These are phyloP conservation scores for Vimba vimba DNA, from an alignment of 2,113 vertebrate genomes.

Conservation along the genomic window DNA sequence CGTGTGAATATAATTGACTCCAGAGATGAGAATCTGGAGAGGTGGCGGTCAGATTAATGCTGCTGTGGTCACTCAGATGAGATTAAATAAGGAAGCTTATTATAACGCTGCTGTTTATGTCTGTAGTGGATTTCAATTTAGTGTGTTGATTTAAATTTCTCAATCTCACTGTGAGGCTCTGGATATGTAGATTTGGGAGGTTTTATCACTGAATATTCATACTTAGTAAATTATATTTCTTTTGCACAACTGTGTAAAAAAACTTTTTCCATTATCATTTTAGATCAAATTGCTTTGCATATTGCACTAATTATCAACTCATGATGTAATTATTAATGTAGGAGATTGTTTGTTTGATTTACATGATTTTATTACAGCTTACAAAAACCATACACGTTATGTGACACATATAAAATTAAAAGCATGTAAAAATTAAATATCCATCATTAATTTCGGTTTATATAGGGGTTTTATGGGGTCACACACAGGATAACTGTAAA, in stretches of 20 bases:
- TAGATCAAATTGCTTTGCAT: not conserved
- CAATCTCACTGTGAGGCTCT: not conserved
- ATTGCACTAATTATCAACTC: not conserved
- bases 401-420: constrained; percentile 55
- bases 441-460: constrained; percentile 60
- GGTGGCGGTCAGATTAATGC: constrained; percentile 30
- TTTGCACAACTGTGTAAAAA: not conserved
- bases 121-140: not conserved
- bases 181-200: not conserved
- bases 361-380: constrained; percentile 71
- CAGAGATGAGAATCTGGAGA: constrained; percentile 4
- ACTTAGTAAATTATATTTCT: not conserved
- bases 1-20: constrained; percentile 25
- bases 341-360: not conserved
- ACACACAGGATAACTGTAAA: constrained; percentile 57
- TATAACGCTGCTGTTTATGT: not conserved
- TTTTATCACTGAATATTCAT: not conserved
- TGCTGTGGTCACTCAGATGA: not conserved
- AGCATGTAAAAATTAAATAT: constrained; percentile 63
- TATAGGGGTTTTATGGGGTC: constrained; percentile 53
- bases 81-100: constrained; percentile 35
- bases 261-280: not conserved
- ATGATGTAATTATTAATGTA: not conserved
- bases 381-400: constrained; percentile 61
- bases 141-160: not conserved